A percentile compares a stretch with the other conserved stretches of the same genome.
Conservation (phyloP, 2,888 invertebrate genomes). For the Eupithecia dodoneata region DNA sequence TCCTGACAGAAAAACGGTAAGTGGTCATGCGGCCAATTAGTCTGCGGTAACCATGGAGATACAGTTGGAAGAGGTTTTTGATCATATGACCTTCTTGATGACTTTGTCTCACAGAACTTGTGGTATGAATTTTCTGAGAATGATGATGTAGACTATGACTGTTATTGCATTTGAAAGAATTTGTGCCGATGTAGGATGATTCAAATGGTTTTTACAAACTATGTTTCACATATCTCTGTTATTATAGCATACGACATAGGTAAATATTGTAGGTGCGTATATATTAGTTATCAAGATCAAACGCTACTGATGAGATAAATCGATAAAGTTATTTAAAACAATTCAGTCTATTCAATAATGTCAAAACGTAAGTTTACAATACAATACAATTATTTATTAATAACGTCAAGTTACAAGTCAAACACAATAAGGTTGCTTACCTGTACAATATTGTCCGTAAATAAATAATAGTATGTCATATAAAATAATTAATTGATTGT, state of each 20-base stretch:
- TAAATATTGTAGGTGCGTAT: not conserved
- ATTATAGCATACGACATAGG: not conserved
- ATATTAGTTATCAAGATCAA: not conserved
- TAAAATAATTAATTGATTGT: too few relatives aligned
- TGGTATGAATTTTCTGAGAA: not conserved
- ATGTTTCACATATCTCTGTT: not conserved
- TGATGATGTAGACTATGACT: not conserved
- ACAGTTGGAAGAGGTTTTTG: not conserved
- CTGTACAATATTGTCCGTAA: too few relatives aligned
- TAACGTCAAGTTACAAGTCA: too few relatives aligned
- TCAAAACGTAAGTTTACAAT: too few relatives aligned
- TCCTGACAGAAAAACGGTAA: slow-evolving; percentile 17
- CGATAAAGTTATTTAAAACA: not conserved
- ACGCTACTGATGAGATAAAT: not conserved
- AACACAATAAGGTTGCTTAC: too few relatives aligned
- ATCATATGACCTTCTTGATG: not conserved
- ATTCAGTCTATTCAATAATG: not conserved
- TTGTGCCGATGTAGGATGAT: not conserved
- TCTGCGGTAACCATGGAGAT: not conserved
- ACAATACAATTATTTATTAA: too few relatives aligned
- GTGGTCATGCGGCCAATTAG: not conserved
- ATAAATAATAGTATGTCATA: too few relatives aligned
- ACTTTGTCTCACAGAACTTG: not conserved
- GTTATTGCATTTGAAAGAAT: not conserved
- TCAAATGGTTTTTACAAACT: not conserved